A percentile compares a stretch with the other conserved stretches of the same genome.
Evolutionary conservation across 1,140 invertebrate genomes (phyloP).

Genomic region (Hyles euphorbiae): DNA sequence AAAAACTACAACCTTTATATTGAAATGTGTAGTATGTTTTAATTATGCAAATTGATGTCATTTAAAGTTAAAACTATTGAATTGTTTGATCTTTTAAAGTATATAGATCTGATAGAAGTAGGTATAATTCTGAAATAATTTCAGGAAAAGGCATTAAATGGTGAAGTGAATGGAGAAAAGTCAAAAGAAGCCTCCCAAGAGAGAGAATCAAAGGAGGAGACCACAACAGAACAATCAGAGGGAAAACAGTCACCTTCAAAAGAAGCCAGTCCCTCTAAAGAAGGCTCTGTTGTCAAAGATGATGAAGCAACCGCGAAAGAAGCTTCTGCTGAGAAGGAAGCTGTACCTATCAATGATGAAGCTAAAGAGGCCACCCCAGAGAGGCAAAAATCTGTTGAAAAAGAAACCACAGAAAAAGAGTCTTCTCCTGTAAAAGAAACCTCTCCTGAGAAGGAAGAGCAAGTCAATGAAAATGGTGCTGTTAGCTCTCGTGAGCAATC

Average conservation of each 20-base stretch:
- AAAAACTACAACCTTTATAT: too few relatives aligned
- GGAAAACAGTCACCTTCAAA: slow-evolving; percentile 13
- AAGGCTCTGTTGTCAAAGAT: slow-evolving; percentile 15
- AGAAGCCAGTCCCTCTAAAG: slow-evolving; percentile 30
- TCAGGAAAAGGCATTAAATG: slow-evolving; percentile 51
- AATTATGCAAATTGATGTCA: too few relatives aligned
- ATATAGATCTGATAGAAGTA: too few relatives aligned
- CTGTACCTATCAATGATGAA: neutral
- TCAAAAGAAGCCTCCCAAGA: slow-evolving; percentile 14
- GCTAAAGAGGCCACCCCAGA: slow-evolving; percentile 13
- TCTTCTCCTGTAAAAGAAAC: slow-evolving; percentile 38
- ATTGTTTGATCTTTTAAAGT: too few relatives aligned
- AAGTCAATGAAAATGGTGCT: slow-evolving; percentile 54
- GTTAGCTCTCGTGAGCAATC: slow-evolving; percentile 59
- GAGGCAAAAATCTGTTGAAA: slow-evolving; percentile 13
- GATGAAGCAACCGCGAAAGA: slow-evolving; percentile 7
- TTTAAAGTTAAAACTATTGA: too few relatives aligned
- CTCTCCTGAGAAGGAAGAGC: slow-evolving; percentile 39
- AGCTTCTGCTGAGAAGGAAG: slow-evolving; percentile 15
- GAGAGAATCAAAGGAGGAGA: slow-evolving; percentile 17
- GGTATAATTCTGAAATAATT: neutral
- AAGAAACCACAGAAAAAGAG: slow-evolving; percentile 28
- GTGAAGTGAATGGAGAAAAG: slow-evolving; percentile 35
- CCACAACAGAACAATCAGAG: slow-evolving; percentile 17
- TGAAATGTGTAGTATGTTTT: too few relatives aligned